Percentiles rank a stretch among this genome's conserved stretches.
Conservation (phyloP, 2,113 vertebrate genomes). For the Oreochromis aureus region DNA sequence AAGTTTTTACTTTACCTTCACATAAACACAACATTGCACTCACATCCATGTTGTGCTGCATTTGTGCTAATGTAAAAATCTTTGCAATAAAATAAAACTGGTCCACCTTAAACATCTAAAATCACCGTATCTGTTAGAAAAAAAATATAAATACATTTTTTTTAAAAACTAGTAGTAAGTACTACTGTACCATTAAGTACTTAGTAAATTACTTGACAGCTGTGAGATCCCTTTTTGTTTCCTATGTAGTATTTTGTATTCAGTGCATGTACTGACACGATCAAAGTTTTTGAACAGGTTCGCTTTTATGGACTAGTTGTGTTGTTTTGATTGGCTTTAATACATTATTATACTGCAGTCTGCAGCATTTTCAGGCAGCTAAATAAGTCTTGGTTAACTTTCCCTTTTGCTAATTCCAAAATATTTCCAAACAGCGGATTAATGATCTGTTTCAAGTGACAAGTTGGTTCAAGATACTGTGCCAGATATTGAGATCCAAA, state of each 20-base stretch:
- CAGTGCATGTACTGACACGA: background rate
- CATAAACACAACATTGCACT: background rate
- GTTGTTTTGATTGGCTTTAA: background rate
- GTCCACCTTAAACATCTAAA: background rate
- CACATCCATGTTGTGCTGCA: background rate
- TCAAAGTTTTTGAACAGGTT: background rate
- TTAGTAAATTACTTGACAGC: background rate
- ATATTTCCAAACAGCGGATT: background rate
- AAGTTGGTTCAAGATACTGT: background rate
- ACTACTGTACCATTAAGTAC: background rate
- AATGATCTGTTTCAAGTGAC: background rate
- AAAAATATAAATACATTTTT: background rate
- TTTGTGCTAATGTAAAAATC: background rate
- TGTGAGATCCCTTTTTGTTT: background rate
- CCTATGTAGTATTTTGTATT: background rate
- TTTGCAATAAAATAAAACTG: background rate
- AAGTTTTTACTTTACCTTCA: background rate
- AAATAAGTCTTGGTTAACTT: background rate
- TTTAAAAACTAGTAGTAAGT: background rate
- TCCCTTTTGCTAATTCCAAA: background rate
- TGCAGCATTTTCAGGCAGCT: background rate
- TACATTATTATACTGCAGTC: background rate
- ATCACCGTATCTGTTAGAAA: background rate
- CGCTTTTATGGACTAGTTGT: background rate
- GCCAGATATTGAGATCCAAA: background rate